phyloP scores from a whole-genome alignment of 2,888 invertebrate species.

The Oasisia sp. region DNA sequence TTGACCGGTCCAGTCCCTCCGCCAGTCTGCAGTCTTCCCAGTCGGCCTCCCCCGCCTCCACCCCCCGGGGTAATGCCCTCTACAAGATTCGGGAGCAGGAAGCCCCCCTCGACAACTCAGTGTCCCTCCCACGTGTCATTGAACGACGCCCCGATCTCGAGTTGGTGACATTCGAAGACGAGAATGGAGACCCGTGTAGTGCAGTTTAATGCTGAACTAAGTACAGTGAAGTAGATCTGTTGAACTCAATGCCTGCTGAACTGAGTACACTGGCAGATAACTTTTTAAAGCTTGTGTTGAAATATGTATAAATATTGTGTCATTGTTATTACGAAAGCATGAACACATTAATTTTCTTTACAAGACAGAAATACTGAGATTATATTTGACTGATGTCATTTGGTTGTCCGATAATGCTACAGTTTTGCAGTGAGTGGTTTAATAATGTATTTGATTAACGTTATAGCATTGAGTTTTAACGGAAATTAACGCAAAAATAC shows the following conservation, averaged over 20 bases:
- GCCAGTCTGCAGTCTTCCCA: neutral
- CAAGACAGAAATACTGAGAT: neutral
- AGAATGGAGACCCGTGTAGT: neutral
- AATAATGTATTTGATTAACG: neutral
- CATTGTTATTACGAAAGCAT: neutral
- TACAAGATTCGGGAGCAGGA: neutral
- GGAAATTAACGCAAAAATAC: neutral
- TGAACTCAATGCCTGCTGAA: neutral
- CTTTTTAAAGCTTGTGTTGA: neutral
- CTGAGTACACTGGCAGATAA: neutral
- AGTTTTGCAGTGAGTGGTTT: neutral
- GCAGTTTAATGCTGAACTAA: neutral
- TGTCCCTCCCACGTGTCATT: neutral
- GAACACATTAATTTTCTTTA: neutral
- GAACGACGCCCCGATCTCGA: neutral
- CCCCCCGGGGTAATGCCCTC: neutral
- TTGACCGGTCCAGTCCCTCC: neutral
- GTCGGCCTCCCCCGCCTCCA: neutral
- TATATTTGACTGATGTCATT: neutral
- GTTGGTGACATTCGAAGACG: neutral
- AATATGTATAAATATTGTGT: neutral
- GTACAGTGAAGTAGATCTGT: no score
- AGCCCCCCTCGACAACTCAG: neutral
- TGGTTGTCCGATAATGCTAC: neutral
- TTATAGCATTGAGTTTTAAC: neutral